A percentile compares a stretch with the other conserved stretches of the same genome.
Conservation (phyloP, 2,888 invertebrate species). For the Phyto melanocephala region DNA sequence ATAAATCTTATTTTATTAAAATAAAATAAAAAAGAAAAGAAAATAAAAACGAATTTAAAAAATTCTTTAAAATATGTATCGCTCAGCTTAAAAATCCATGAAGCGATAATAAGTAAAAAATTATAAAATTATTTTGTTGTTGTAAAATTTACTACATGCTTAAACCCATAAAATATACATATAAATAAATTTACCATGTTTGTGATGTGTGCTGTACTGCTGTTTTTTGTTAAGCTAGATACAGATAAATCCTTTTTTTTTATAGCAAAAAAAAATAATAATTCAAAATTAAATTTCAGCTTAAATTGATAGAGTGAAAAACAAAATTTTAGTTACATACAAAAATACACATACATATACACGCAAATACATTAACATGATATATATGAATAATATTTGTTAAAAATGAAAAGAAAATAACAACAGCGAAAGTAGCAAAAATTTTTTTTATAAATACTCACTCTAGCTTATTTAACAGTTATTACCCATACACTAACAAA, state of each 20-base stretch:
- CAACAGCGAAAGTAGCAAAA: conserved; percentile 7
- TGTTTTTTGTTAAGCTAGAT: neutral
- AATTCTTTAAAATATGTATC: too few relatives aligned
- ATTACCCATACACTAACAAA: conserved; percentile 9
- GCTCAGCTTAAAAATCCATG: conserved; percentile 33
- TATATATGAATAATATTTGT: neutral
- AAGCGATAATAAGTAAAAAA: conserved; percentile 44
- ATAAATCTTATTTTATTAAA: too few relatives aligned
- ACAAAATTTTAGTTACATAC: neutral
- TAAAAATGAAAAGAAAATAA: neutral
- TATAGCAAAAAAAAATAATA: conserved; percentile 38
- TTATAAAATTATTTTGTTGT: conserved; percentile 11
- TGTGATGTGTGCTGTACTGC: neutral
- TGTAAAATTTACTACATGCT: neutral
- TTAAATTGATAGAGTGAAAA: conserved; percentile 54
- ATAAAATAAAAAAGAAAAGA: neutral
- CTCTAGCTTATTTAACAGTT: conserved; percentile 41
- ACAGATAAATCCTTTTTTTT: conserved; percentile 32
- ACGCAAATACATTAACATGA: neutral
- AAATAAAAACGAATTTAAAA: conserved; percentile 1
- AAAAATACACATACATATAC: neutral
- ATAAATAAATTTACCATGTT: conserved; percentile 7
- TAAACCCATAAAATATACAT: neutral
- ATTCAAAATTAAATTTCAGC: conserved; percentile 56
- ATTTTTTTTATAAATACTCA: neutral